Evolutionary conservation across 2,888 invertebrate species (phyloP), one percentile per base, ranked within the genome.

Genomic region (Trilocha varians): DNA sequence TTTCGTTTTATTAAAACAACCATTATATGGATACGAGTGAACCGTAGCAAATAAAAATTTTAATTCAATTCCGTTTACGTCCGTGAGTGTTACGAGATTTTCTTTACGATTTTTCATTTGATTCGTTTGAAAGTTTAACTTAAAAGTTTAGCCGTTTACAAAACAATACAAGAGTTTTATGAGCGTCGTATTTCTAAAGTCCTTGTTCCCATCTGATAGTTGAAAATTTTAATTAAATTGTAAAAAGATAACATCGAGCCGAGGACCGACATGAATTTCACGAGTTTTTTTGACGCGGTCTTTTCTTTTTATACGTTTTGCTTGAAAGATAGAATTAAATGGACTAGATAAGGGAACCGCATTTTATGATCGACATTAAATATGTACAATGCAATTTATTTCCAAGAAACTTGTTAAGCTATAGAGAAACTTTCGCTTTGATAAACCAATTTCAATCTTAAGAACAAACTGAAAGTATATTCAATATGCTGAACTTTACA

Each of bases 1-100:
- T 78, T 73, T 63, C 62, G 62, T 73, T 80, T 79, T 80, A 80
- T 82, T 78, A 79, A 78, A 79, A 79, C 72, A 72, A 69, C 64
- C 66, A 59, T 72, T 70, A 73, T 73, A 77, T 70, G 70, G 60
- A 56, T 47, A 57, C 55, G 56, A 56, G 51, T 55, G 60, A 61
- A 74, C 69, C 62, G 64, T 60, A 56, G 42, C 48, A 48, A 60
- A 69, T 70, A 75, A 77, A 76, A 72, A 74, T 62, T 65, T 66
- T 69, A 70, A 71, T 73, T 72, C 59, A 49, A 62, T 52, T 53
- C 55, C 52, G 52, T 62, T 62, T 65, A 59, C 62, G 60, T 60
- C 55, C 53, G 49, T 45, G 37, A 49, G 53, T 58, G 49, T 25
- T 25, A 9, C 25, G 53, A 60, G 59, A 61, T 70, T 78, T 25